These are phyloP conservation scores for Leptobrachium ailaonicum DNA, from an alignment of 2,113 vertebrate genomes.

Conservation along the genomic window DNA sequence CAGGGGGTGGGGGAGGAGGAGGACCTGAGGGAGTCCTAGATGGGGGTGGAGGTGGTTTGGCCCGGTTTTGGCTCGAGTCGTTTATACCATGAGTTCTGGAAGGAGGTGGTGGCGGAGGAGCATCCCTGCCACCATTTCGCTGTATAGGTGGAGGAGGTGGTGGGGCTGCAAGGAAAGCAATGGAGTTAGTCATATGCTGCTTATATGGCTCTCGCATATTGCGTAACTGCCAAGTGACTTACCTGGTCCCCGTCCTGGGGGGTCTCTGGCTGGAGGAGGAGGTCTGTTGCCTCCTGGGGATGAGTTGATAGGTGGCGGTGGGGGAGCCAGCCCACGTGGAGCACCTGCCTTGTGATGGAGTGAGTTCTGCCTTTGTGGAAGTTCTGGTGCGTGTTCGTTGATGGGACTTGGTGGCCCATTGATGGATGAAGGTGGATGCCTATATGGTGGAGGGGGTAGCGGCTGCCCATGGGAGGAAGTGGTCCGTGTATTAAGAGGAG, in stretches of 20 bases:
- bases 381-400: slow-evolving; percentile 80
- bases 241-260: slow-evolving; percentile 78
- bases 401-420: slow-evolving; percentile 83
- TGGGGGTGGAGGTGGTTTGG: slow-evolving; percentile 77
- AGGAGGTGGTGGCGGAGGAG: slow-evolving; percentile 74
- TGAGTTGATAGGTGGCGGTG: slow-evolving; percentile 66
- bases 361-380: slow-evolving; percentile 94
- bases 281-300: slow-evolving; percentile 72
- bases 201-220: not conserved
- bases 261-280: slow-evolving; percentile 74
- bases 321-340: slow-evolving; percentile 70
- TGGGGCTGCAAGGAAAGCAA: slow-evolving; percentile 63
- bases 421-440: slow-evolving; percentile 75
- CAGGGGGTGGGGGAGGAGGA: slow-evolving; percentile 84
- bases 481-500: slow-evolving; percentile 70
- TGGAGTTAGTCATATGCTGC: not conserved
- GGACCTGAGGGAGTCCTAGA: slow-evolving; percentile 80
- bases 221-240: slow-evolving; percentile 44
- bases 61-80: slow-evolving; percentile 70
- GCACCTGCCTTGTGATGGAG: slow-evolving; percentile 78
- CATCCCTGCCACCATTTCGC: slow-evolving; percentile 82
- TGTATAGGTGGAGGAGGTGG: slow-evolving; percentile 65
- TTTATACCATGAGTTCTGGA: slow-evolving; percentile 75
- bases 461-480: slow-evolving; percentile 70
- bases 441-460: slow-evolving; percentile 82